A percentile compares a stretch with the other conserved stretches of the same genome.
Conservation (phyloP, 2,888 invertebrate species). For the Caenorhabditis sp. region DNA sequence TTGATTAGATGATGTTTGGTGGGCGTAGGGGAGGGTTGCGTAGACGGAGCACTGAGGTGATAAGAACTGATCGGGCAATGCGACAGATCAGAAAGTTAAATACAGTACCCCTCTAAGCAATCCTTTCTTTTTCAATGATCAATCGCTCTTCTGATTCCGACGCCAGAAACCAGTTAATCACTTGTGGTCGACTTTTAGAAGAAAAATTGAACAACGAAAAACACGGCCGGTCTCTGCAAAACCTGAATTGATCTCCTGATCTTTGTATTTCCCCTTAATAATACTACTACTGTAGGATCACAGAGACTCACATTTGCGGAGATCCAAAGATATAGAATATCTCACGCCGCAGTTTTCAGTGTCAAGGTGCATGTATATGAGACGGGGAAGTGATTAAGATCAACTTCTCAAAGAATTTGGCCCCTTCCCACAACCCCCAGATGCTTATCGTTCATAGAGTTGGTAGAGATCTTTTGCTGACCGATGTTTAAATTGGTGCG, state of each 20-base stretch:
- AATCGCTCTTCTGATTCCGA: neutral
- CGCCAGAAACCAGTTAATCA: neutral
- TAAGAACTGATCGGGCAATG: neutral
- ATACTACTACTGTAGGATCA: too few relatives aligned
- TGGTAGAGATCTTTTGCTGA: slow-evolving; percentile 10
- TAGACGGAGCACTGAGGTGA: slow-evolving; percentile 19
- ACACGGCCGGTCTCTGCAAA: too few relatives aligned
- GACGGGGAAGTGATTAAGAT: neutral
- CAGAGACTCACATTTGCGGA: too few relatives aligned
- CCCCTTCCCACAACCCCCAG: too few relatives aligned
- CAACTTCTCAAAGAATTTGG: too few relatives aligned
- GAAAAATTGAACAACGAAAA: neutral
- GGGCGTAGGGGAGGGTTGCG: slow-evolving; percentile 2
- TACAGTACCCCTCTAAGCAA: slow-evolving; percentile 4
- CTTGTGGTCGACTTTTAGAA: slow-evolving; percentile 11
- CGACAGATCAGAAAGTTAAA: slow-evolving; percentile 20
- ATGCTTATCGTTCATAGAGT: slow-evolving; percentile 1
- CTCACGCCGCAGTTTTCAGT: too few relatives aligned
- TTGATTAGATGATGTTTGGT: slow-evolving; percentile 20
- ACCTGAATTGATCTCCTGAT: slow-evolving; percentile 12
- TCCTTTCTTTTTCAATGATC: neutral
- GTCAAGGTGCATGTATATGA: too few relatives aligned
- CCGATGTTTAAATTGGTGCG: neutral
- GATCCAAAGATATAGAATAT: too few relatives aligned
- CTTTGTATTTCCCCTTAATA: too few relatives aligned